A percentile compares a stretch with the other conserved stretches of the same genome.
phyloP scores from a whole-genome alignment of 2,888 invertebrate genomes.

The Blastobasis lacticolella region DNA sequence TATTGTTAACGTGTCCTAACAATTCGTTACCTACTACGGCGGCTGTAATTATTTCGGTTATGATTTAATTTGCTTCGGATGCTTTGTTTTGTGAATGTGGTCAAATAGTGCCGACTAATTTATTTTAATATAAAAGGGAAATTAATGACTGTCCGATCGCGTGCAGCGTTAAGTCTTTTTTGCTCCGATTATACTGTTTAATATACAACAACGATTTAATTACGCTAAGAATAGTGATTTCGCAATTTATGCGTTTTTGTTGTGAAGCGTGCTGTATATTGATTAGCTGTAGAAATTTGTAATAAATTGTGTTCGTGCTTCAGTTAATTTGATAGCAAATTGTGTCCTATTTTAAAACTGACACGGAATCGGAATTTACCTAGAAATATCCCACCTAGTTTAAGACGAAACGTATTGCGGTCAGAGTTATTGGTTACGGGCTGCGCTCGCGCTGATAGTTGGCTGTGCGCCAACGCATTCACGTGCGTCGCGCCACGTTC shows the following conservation, averaged over 20 bases:
- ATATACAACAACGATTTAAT: neutral
- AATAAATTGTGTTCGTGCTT: no score
- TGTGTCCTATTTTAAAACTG: no score
- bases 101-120: neutral
- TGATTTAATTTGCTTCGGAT: conserved; percentile 14
- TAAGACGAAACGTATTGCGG: no score
- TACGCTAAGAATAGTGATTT: neutral
- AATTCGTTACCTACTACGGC: conserved; percentile 33
- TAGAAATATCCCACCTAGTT: no score
- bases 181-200: neutral
- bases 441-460: neutral
- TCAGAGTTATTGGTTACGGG: no score
- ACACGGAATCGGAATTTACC: no score
- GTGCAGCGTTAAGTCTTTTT: conserved; percentile 1
- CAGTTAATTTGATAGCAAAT: no score
- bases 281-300: no score
- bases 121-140: neutral
- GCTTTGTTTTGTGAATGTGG: neutral
- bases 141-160: neutral
- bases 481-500: conserved; percentile 27
- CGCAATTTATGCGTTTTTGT: no score
- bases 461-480: conserved; percentile 22
- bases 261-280: no score
- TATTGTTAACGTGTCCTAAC: conserved; percentile 37
- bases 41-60: conserved; percentile 19